Evolutionary conservation across 2,797 vertebrate species (phyloP), one percentile per base, ranked within the genome.

Genomic region (Salmo trutta): DNA sequence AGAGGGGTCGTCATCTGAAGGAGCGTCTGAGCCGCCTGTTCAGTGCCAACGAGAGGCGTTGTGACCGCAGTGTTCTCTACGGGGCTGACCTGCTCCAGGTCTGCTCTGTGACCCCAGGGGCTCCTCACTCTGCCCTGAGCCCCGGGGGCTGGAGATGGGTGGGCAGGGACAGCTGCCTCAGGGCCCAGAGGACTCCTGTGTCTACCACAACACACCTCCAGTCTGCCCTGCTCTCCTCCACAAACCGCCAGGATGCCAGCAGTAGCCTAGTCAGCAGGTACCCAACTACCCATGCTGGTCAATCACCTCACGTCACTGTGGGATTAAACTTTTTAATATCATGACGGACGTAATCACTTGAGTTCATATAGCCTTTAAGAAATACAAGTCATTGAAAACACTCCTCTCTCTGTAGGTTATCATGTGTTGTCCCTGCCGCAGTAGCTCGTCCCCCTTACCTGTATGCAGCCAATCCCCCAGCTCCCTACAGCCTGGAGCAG

Each of bases 21-120:
- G 97, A 98, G 82, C 96, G 96, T 0, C 91, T 99, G 82, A 92
- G 94, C 78, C 92, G 95, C 21, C 92, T 99, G 33, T 96, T 97
- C 72, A 70, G 76, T 0, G 92, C 95, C 56, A 99, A 99, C 0
- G 97, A 98, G 76, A 94, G 95, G 0, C 97, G 96, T 47, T 97
- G 97, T 68, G 90, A 90, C 0, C 94, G 93, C 36, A 89, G 93
- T 0, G 98, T 98, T 0, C 0, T 99, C 77, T 99, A 98, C 0
- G 98, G 98, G 24, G 86, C 90, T 8, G 98, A 99, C 82, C 85
- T 99, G 80, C 81, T 98, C 67, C 90, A 92, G 3, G 74, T 91
- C 0, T 99, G 96, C 79, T 91, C 91, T 8, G 24, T 98, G 80
- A 81, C 12, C 68, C 7, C 74, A 0, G 79, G 86, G 1, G 86